phyloP scores from a whole-genome alignment of 2,888 invertebrate species.

The Andrena trimmerana region DNA sequence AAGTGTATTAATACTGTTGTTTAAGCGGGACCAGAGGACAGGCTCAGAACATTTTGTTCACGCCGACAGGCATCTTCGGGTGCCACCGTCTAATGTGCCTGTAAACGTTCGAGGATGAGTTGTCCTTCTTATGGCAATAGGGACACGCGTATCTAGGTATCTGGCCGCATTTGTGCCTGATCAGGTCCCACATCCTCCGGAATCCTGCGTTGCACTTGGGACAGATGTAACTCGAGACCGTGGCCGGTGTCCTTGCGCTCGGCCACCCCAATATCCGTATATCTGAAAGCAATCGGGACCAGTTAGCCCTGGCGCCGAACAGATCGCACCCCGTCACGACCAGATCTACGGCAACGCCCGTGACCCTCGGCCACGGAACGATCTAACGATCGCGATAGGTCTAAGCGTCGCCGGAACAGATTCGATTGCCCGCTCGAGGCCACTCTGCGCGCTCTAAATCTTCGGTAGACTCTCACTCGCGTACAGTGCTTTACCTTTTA shows the following conservation, averaged over 20 bases:
- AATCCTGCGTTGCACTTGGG: conserved; percentile 81
- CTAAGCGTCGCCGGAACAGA: neutral
- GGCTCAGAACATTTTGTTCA: conserved; percentile 79
- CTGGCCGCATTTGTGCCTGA: conserved; percentile 84
- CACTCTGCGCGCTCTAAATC: neutral
- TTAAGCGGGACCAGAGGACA: neutral
- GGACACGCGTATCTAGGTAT: conserved; percentile 84
- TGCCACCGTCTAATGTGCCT: conserved; percentile 84
- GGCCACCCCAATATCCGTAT: conserved; percentile 51
- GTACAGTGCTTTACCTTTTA: neutral
- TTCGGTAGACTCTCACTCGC: no score
- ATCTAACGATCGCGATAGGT: neutral
- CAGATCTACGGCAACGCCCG: neutral
- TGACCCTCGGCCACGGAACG: neutral
- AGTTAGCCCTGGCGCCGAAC: conserved; percentile 48
- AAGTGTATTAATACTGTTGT: conserved; percentile 5
- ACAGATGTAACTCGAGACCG: conserved; percentile 77
- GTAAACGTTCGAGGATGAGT: conserved; percentile 83
- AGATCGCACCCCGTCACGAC: neutral
- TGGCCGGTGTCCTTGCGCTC: conserved; percentile 48
- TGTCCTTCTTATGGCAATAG: conserved; percentile 84
- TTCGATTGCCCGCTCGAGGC: neutral
- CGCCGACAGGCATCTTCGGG: conserved; percentile 78
- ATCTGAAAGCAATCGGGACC: conserved; percentile 74
- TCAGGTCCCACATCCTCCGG: conserved; percentile 81